phyloP scores from a whole-genome alignment of 2,888 invertebrate genomes.

The Eubasilissa splendida region DNA sequence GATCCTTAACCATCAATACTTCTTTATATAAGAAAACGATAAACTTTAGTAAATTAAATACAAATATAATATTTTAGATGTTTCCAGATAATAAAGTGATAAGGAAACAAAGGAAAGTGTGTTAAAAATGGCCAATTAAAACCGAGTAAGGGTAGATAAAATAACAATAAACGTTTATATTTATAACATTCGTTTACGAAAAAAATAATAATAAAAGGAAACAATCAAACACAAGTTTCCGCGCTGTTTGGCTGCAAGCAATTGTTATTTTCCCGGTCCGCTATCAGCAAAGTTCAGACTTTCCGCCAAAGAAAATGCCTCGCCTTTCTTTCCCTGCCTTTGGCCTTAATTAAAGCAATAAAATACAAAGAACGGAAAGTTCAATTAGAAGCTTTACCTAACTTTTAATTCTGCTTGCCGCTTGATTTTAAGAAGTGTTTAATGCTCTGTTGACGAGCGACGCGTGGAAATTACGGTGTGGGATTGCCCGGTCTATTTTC shows the following conservation, averaged over 20 bases:
- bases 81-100: neutral
- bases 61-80: neutral
- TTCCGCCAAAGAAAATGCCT: constrained; percentile 39
- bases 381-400: constrained; percentile 47
- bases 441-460: constrained; percentile 22
- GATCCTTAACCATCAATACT: too few species aligned
- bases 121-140: neutral
- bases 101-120: neutral
- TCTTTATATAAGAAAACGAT: too few species aligned
- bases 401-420: constrained; percentile 24
- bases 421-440: constrained; percentile 23
- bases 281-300: constrained; percentile 53
- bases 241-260: constrained; percentile 50
- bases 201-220: constrained; percentile 23
- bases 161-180: constrained; percentile 45
- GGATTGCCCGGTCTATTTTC: neutral
- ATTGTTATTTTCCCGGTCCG: constrained; percentile 53
- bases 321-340: constrained; percentile 24
- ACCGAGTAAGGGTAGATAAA: neutral
- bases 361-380: constrained; percentile 49
- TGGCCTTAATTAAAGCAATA: constrained; percentile 56
- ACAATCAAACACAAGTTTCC: constrained; percentile 42
- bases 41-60: too few species aligned
- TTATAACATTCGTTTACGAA: constrained; percentile 42
- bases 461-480: neutral